Conservation (phyloP, 2,113 vertebrate species). For the Seriola aureovittata region DNA sequence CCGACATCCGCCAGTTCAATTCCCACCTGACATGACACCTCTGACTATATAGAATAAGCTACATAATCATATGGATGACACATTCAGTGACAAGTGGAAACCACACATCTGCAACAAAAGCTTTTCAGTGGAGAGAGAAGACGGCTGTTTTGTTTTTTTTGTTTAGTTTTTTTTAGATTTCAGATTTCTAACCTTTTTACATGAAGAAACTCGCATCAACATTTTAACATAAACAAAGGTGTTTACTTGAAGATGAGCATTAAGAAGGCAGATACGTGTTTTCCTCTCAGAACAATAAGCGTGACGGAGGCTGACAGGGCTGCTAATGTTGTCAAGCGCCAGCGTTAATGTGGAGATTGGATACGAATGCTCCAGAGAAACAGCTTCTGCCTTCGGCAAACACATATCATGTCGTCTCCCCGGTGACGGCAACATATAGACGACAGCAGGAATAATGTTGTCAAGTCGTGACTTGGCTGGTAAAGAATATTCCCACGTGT, state of each 20-base stretch:
- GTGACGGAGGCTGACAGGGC: neutral
- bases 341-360: neutral
- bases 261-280: neutral
- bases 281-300: neutral
- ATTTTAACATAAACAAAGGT: neutral
- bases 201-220: neutral
- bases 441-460: neutral
- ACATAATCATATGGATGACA: conserved; percentile 54
- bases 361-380: neutral
- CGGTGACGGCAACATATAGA: neutral
- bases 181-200: neutral
- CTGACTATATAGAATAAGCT: conserved; percentile 35
- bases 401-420: too few relatives aligned
- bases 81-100: conserved; percentile 38
- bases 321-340: conserved; percentile 14
- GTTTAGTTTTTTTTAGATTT: too few relatives aligned
- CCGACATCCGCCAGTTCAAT: conserved; percentile 50
- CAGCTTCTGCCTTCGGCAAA: neutral
- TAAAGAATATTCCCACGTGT: neutral
- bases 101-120: conserved; percentile 3
- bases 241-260: neutral
- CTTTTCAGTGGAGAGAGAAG: neutral
- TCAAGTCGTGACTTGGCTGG: neutral
- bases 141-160: too few relatives aligned
- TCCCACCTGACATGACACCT: conserved; percentile 70